phyloP scores from a whole-genome alignment of 1,140 invertebrate genomes.

The Aphaenogaster rudis region DNA sequence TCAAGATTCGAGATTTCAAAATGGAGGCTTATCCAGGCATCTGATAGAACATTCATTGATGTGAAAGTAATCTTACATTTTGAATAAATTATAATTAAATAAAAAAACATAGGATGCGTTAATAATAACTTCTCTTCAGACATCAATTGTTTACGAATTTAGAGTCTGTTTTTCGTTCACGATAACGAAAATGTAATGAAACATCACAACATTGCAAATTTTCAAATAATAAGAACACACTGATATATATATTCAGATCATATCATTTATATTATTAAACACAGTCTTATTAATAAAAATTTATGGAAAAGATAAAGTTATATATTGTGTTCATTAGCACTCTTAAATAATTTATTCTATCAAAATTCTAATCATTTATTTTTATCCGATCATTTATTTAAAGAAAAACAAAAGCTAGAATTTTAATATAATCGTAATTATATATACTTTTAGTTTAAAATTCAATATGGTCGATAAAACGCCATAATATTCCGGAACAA shows the following conservation, averaged over 20 bases:
- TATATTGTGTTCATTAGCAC: neutral
- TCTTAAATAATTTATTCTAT: neutral
- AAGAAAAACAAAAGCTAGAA: neutral
- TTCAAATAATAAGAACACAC: neutral
- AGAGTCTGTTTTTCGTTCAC: neutral
- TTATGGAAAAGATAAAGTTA: neutral
- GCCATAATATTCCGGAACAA: conserved; percentile 5
- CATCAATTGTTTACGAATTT: neutral
- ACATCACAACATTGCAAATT: neutral
- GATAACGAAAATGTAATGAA: neutral
- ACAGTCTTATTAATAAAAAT: neutral
- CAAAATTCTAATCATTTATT: neutral
- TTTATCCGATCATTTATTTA: neutral
- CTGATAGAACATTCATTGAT: neutral
- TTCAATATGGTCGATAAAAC: conserved; percentile 20
- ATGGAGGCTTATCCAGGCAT: neutral
- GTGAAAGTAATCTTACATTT: neutral
- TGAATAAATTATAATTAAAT: conserved; percentile 9
- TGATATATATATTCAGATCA: neutral
- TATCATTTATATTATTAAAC: conserved; percentile 8
- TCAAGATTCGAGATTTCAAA: conserved; percentile 1
- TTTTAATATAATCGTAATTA: conserved; percentile 7
- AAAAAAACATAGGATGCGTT: neutral
- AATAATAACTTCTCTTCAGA: neutral
- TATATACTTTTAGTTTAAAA: neutral